Evolutionary conservation across 2,113 vertebrate genomes (phyloP), one percentile per base, ranked within the genome.

Genomic region (Antechinus stuartii): DNA sequence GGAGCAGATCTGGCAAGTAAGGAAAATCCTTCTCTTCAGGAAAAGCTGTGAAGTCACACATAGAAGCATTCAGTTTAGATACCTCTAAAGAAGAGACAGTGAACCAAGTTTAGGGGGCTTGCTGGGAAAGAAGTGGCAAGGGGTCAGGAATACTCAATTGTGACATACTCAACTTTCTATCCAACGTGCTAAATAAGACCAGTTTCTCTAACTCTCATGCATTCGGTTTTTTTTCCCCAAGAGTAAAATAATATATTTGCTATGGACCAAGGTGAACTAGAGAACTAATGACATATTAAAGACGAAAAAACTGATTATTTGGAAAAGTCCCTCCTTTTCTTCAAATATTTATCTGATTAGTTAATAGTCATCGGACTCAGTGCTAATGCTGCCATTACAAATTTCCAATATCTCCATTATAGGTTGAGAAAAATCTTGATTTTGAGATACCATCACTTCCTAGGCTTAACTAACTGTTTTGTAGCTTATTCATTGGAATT

Each of bases 191-290:
- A 49, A 95, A 53, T 46, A 93, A 95, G 93, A 61, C 53, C 52
- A 14, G 90, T 57, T 49, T 52, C 93, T 97, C 94, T 94, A 84
- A 91, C 94, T 8, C 56, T 57, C 8, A 54, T 46, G 27, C 53
- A 55, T 54, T 92, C 35, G 47, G 47, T 42, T 92, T 91, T 96
- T 89, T 53, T 92, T 54, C 93, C 93, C 91, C 68, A 76, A 76
- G 6, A 76, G 35, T 4, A 42, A 84, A 42, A 42, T 35, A 76
- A 14, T 76, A 6, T n/a, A 76, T 76, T 84, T 84, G n/a, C 5
- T 42, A 84, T 23, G n/a, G 19, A 42, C 61, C 35, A n/a, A 68
- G 61, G 16, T 42, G 19, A 84, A 42, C 68, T 84, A 84, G 68
- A 42, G 1, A 84, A 84, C n/a, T 16, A 84, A 26, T 19, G 16